Percentiles rank a stretch among this genome's conserved stretches.
These are phyloP conservation scores for Melanotaenia trifasciata DNA, from an alignment of 2,797 vertebrate genomes.

Conservation along the genomic window DNA sequence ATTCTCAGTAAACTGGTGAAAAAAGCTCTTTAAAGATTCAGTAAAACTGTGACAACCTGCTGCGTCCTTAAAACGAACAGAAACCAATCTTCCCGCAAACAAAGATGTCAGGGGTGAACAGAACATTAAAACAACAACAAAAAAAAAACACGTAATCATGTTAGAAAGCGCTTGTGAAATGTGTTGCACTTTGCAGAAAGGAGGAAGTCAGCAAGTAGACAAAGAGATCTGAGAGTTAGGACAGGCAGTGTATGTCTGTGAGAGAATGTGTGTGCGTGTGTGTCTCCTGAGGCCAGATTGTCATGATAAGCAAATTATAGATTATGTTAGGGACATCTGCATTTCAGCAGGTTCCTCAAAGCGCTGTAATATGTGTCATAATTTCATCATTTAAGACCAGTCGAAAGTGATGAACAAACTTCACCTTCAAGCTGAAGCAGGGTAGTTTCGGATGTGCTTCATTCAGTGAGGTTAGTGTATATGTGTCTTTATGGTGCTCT, in stretches of 20 bases:
- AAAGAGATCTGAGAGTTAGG: constrained; percentile 21
- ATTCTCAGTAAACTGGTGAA: background rate
- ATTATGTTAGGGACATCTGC: constrained; percentile 61
- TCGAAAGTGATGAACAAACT: background rate
- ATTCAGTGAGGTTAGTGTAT: background rate
- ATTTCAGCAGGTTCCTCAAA: constrained; percentile 36
- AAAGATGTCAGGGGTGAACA: background rate
- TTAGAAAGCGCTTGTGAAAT: constrained; percentile 19
- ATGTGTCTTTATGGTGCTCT: background rate
- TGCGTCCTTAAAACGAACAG: background rate
- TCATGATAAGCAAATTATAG: constrained; percentile 65
- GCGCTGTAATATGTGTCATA: constrained; percentile 8
- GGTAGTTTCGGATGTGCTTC: background rate
- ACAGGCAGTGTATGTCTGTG: constrained; percentile 1
- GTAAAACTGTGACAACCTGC: background rate
- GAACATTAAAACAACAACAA: background rate
- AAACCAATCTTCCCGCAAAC: background rate
- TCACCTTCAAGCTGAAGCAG: background rate
- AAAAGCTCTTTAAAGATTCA: background rate
- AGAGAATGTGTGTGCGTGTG: constrained; percentile 25
- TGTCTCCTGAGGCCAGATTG: constrained; percentile 43
- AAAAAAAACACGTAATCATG: constrained; percentile 2
- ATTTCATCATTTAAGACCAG: constrained; percentile 16
- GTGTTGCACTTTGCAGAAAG: constrained; percentile 20
- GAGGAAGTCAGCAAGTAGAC: constrained; percentile 32